phyloP scores from a whole-genome alignment of 2,113 vertebrate species.

The Pollimyrus isidori region DNA sequence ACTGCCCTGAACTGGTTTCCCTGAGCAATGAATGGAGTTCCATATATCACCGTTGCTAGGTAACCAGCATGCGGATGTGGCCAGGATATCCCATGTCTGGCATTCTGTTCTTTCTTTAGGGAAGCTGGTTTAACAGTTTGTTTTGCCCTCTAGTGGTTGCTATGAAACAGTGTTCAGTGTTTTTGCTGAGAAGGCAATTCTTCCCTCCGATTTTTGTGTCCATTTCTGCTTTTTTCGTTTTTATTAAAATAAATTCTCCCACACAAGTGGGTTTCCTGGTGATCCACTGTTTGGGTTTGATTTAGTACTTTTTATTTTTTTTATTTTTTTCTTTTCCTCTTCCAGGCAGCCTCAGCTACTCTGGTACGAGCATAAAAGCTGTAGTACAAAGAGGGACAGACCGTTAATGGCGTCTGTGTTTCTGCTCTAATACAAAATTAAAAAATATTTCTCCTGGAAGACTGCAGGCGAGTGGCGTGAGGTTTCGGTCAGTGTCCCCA shows the following conservation, averaged over 20 bases:
- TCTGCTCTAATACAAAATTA: neutral
- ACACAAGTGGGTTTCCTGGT: neutral
- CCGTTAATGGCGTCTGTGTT: neutral
- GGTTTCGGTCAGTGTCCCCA: neutral
- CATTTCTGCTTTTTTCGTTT: neutral
- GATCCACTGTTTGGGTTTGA: neutral
- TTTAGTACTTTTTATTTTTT: neutral
- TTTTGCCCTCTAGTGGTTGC: constrained; percentile 17
- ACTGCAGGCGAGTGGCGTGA: neutral
- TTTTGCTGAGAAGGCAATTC: neutral
- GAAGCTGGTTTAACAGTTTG: neutral
- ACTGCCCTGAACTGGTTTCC: neutral
- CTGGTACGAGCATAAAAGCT: neutral
- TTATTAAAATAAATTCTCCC: neutral
- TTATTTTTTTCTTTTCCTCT: no score
- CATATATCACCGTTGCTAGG: constrained; percentile 5
- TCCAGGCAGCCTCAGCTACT: neutral
- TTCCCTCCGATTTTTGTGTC: neutral
- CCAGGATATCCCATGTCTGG: constrained; percentile 5
- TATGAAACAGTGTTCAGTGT: neutral
- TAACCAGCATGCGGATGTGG: neutral
- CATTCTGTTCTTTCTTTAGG: neutral
- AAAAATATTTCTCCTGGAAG: neutral
- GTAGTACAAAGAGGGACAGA: neutral
- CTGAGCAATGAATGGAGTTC: neutral